Evolutionary conservation across 1,140 invertebrate species (phyloP), one percentile per base, ranked within the genome.

Genomic region (Onthophagus taurus): DNA sequence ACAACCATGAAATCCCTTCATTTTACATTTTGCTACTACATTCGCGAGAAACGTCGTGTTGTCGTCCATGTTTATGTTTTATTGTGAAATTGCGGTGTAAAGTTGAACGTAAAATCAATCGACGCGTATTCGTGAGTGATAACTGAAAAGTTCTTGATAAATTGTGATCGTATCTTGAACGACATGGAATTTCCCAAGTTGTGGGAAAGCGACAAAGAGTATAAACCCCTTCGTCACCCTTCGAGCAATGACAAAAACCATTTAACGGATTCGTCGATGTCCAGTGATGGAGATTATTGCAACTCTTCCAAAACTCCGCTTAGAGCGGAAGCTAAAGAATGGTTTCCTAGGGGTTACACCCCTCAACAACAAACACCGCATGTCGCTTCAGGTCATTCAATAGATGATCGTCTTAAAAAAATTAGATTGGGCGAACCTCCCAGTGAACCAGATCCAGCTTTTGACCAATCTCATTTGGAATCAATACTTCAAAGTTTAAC

Each of bases 401-500:
- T 17, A 30, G 38, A 41, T 29, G 20, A 41, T 21, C 23, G 23
- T 7, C 31, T 33, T 6, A n/a, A 31, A 31, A 43, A 13, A 33
- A 43, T 43, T 17, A 43, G 33, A 33, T 8, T 14, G n/a, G 11
- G n/a, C 5, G 31, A 20, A 31, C 20, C 31, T 13, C 5, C 38
- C 16, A 11, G 8, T 31, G 18, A 6, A 21, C n/a, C 9, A 8
- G 17, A 33, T 31, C n/a, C 5, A 2, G 24, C 2, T 8, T 41
- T 41, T 18, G 39, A 53, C 26, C 11, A 31, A 13, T 23, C 24
- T n/a, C 31, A 53, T 24, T 44, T 63, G 8, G 49, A 57, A 45
- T 47, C 54, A 26, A 45, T 63, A 18, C 58, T 63, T 31, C 30
- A 39, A 12, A 56, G 53, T 8, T 29, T 64, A 23, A 61, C 52